Conservation (phyloP, 2,113 vertebrate species). For the Glareola pratincola region DNA sequence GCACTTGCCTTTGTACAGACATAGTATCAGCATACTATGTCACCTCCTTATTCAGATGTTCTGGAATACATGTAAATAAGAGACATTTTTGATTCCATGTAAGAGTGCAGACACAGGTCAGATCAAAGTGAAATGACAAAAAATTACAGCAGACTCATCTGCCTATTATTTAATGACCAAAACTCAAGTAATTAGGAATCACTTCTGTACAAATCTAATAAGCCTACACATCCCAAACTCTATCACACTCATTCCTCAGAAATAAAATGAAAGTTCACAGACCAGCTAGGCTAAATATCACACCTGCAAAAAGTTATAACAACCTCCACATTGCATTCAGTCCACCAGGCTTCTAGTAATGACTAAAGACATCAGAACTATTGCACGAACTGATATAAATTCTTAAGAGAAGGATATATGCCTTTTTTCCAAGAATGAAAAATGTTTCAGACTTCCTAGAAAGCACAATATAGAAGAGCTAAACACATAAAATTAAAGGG, state of each 20-base stretch:
- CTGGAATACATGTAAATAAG: neutral
- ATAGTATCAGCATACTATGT: neutral
- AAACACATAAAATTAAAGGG: neutral
- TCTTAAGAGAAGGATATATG: neutral
- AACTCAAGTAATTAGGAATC: neutral
- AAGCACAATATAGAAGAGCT: neutral
- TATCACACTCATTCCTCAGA: neutral
- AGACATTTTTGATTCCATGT: neutral
- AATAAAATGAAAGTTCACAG: neutral
- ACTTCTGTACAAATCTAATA: neutral
- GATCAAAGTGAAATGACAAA: neutral
- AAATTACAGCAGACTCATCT: neutral
- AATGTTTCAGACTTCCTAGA: neutral
- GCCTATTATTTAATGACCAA: neutral
- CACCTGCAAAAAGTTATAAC: neutral
- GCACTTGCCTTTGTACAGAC: neutral
- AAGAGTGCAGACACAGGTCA: neutral
- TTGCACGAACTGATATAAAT: neutral
- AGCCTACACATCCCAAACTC: neutral
- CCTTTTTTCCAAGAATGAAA: neutral
- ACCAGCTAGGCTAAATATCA: neutral
- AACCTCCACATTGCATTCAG: neutral
- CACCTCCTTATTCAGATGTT: neutral
- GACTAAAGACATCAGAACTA: neutral
- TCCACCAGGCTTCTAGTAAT: neutral